These are phyloP conservation scores for Chionodraco myersi DNA, from an alignment of 2,113 vertebrate genomes.

Conservation along the genomic window DNA sequence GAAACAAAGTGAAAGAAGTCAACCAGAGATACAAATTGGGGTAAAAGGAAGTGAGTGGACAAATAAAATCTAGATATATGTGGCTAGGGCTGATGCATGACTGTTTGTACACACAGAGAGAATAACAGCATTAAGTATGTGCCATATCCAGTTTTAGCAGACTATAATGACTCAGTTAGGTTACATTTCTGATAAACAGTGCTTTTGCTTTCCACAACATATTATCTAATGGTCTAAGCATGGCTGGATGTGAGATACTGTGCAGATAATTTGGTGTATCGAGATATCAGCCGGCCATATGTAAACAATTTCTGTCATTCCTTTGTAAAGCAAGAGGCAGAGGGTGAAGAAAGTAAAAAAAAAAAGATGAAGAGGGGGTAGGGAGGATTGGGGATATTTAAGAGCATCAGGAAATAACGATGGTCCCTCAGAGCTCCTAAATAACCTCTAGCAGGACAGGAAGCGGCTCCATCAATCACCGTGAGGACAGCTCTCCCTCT, in stretches of 20 bases:
- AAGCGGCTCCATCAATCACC: conserved; percentile 69
- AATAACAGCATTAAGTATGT: conserved; percentile 29
- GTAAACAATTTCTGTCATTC: conserved; percentile 63
- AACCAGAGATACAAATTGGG: not conserved
- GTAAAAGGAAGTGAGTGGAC: conserved; percentile 32
- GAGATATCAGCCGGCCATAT: conserved; percentile 52
- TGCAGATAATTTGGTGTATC: conserved; percentile 48
- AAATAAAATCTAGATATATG: conserved; percentile 50
- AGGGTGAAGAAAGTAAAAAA: too few species aligned
- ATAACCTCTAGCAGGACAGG: conserved; percentile 64
- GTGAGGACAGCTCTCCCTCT: conserved; percentile 42
- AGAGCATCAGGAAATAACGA: conserved; percentile 64
- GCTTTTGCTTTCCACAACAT: conserved; percentile 59
- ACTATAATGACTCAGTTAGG: too few species aligned
- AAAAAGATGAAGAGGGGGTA: not conserved
- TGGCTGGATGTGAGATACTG: conserved; percentile 51
- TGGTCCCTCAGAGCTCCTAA: conserved; percentile 59
- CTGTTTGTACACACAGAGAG: conserved; percentile 40
- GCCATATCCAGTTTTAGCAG: conserved; percentile 35
- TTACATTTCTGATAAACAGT: conserved; percentile 47
- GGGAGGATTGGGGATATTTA: conserved; percentile 41
- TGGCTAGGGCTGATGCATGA: not conserved
- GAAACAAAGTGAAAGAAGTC: conserved; percentile 1
- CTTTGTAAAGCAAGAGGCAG: conserved; percentile 38
- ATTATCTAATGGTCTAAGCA: conserved; percentile 68